Percentiles rank a stretch among this genome's conserved stretches.
Evolutionary conservation across 1,140 invertebrate species (phyloP).

Genomic region (Solenopsis invicta): DNA sequence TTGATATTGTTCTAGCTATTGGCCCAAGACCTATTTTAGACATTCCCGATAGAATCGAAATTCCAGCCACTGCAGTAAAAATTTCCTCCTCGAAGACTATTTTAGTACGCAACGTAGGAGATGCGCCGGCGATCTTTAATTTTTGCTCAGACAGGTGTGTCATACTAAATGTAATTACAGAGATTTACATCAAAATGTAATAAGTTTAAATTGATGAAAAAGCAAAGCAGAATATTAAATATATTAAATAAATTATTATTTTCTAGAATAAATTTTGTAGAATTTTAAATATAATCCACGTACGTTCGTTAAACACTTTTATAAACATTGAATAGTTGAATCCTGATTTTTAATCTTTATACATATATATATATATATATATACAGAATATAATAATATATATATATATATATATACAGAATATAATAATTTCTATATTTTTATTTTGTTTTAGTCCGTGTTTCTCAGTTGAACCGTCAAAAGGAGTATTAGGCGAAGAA

Average conservation of each 20-base stretch:
- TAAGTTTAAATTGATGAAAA: not conserved
- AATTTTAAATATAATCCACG: not conserved
- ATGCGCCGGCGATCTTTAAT: conserved; percentile 79
- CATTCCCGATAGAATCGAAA: conserved; percentile 85
- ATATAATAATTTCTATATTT: not conserved
- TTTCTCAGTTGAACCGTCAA: conserved; percentile 82
- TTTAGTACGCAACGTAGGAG: conserved; percentile 84
- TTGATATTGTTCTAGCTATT: conserved; percentile 79
- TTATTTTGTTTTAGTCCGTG: conserved; percentile 66
- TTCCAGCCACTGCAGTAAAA: conserved; percentile 84
- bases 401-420: no score
- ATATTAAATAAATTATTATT: conserved; percentile 16
- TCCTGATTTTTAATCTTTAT: not conserved
- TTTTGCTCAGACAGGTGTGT: conserved; percentile 77
- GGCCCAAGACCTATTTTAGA: conserved; percentile 84
- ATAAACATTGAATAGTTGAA: not conserved
- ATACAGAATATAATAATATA: no score
- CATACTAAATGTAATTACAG: not conserved
- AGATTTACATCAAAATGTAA: not conserved
- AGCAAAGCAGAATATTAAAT: not conserved
- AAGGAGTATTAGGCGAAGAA: conserved; percentile 80
- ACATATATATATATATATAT: no score
- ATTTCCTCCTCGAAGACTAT: conserved; percentile 80
- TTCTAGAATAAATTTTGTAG: conserved; percentile 1
- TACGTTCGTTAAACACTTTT: not conserved